These are phyloP conservation scores for Entomobrya multifasciata DNA, from an alignment of 2,888 invertebrate species.

Conservation along the genomic window DNA sequence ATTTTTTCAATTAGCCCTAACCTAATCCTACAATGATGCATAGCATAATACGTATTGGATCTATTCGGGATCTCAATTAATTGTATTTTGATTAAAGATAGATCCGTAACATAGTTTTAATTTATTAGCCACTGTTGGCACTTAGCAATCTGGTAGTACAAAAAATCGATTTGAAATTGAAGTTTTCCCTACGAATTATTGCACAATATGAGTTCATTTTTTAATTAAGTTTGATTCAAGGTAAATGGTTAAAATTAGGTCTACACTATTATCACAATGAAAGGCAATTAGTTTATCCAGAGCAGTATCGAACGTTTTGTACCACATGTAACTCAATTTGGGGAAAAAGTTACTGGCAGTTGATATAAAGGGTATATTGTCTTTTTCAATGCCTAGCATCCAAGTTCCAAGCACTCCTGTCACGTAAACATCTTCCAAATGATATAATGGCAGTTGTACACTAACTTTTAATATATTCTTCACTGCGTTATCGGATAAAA, in stretches of 20 bases:
- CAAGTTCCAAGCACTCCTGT: constrained; percentile 70
- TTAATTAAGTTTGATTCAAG: too few relatives aligned
- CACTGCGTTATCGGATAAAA: constrained; percentile 58
- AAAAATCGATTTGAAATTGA: too few relatives aligned
- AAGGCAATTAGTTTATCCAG: constrained; percentile 68
- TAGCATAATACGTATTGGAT: too few relatives aligned
- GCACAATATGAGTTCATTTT: too few relatives aligned
- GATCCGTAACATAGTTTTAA: too few relatives aligned
- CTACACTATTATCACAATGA: constrained; percentile 74
- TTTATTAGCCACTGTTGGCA: too few relatives aligned
- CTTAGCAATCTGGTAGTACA: too few relatives aligned
- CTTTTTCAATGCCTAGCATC: constrained; percentile 63
- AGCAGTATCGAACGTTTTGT: constrained; percentile 36
- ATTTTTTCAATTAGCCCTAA: too few relatives aligned
- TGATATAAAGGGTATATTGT: constrained; percentile 62
- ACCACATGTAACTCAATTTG: constrained; percentile 54
- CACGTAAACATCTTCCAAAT: constrained; percentile 73
- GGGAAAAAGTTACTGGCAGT: constrained; percentile 69
- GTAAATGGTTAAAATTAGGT: constrained; percentile 62
- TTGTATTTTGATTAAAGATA: too few relatives aligned
- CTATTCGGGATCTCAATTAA: too few relatives aligned
- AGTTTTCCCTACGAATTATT: too few relatives aligned
- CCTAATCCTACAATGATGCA: too few relatives aligned
- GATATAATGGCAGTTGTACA: constrained; percentile 64
- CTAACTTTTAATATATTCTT: constrained; percentile 55